A percentile compares a stretch with the other conserved stretches of the same genome.
phyloP scores from a whole-genome alignment of 2,113 vertebrate species.

The Miniopterus natalensis region DNA sequence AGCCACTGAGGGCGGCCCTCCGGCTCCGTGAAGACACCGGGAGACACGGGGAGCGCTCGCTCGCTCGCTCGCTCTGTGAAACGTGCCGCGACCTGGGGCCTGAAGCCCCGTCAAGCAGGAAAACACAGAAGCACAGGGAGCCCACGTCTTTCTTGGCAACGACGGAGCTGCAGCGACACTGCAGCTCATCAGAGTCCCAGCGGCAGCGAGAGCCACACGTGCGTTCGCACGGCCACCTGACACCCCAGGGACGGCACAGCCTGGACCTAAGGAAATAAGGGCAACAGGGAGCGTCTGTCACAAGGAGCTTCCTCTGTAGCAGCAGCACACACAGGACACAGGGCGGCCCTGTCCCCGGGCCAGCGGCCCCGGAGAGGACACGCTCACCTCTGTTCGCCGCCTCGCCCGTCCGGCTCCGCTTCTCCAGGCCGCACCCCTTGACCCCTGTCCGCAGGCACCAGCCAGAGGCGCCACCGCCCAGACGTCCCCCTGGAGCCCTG shows the following conservation, averaged over 20 bases:
- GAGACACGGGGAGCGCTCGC: neutral
- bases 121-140: neutral
- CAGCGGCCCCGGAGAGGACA: neutral
- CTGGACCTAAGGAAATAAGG: slow-evolving; percentile 17
- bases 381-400: neutral
- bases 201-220: slow-evolving; percentile 63
- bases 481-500: neutral
- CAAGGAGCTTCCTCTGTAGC: neutral
- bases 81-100: no score
- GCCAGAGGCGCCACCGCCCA: neutral
- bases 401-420: neutral
- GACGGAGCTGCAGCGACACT: neutral
- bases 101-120: neutral
- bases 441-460: neutral
- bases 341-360: neutral
- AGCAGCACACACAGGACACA: neutral
- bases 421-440: neutral
- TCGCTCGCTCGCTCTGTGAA: no score
- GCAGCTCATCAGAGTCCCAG: slow-evolving; percentile 1
- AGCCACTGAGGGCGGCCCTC: neutral
- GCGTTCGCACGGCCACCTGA: neutral
- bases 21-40: no score
- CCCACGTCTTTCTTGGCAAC: slow-evolving; percentile 66
- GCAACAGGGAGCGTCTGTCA: slow-evolving; percentile 43
- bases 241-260: neutral